These are phyloP conservation scores for Meda fulgida DNA, from an alignment of 2,797 vertebrate species.

Conservation along the genomic window DNA sequence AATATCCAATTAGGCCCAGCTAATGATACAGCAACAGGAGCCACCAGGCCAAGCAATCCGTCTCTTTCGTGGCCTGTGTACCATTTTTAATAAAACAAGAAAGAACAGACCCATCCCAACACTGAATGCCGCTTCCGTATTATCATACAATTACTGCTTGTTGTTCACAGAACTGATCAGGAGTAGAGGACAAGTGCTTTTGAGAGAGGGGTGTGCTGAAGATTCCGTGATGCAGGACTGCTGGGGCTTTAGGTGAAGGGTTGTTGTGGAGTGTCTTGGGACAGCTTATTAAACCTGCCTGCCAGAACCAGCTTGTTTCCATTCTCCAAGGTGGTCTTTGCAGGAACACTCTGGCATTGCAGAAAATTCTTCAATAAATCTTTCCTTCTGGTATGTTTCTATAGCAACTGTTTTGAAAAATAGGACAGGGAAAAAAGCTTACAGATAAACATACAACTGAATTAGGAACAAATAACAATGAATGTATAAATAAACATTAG, in stretches of 20 bases:
- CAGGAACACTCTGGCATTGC: conserved; percentile 38
- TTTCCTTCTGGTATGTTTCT: conserved; percentile 61
- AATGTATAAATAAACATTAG: conserved; percentile 67
- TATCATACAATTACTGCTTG: conserved; percentile 42
- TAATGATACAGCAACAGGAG: conserved; percentile 74
- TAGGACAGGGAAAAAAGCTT: conserved; percentile 43
- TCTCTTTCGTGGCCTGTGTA: conserved; percentile 64
- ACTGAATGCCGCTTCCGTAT: conserved; percentile 41
- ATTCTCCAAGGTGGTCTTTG: conserved; percentile 49
- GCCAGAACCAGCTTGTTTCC: conserved; percentile 31
- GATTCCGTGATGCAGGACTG: conserved; percentile 13
- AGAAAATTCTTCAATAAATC: conserved; percentile 35
- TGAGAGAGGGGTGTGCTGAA: conserved; percentile 17
- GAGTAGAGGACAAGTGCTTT: conserved; percentile 14
- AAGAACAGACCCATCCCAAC: neutral
- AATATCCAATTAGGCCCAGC: conserved; percentile 82
- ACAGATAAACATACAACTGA: conserved; percentile 61
- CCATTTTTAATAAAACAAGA: conserved; percentile 63
- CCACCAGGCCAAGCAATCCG: conserved; percentile 71
- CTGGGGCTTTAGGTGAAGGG: conserved; percentile 39
- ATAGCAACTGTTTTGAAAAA: conserved; percentile 67
- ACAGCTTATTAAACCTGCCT: conserved; percentile 46
- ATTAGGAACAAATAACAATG: conserved; percentile 40
- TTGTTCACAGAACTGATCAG: conserved; percentile 34
- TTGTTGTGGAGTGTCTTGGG: conserved; percentile 35